Percentiles rank a stretch among this genome's conserved stretches.
phyloP scores from a whole-genome alignment of 2,888 invertebrate species.

The Alsophila aescularia region DNA sequence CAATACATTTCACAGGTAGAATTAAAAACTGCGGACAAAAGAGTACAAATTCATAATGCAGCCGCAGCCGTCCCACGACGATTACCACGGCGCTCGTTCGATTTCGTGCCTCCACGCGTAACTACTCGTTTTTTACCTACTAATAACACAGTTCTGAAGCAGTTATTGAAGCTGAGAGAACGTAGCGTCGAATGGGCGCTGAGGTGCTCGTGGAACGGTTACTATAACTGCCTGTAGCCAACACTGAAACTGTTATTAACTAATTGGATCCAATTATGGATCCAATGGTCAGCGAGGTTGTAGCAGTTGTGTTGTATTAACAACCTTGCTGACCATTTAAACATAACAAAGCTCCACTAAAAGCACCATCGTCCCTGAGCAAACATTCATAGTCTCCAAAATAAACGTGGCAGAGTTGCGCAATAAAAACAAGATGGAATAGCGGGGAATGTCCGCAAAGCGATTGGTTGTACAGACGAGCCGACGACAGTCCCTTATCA shows the following conservation, averaged over 20 bases:
- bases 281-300: neutral
- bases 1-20: constrained; percentile 82
- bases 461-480: constrained; percentile 75
- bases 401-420: constrained; percentile 49
- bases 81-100: constrained; percentile 41
- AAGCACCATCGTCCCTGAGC: constrained; percentile 8
- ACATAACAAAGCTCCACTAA: constrained; percentile 14
- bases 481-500: constrained; percentile 77
- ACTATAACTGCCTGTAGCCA: too few relatives aligned
- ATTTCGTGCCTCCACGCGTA: constrained; percentile 1
- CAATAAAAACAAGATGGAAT: constrained; percentile 67
- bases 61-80: constrained; percentile 58
- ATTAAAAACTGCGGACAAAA: constrained; percentile 82
- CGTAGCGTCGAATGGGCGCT: neutral
- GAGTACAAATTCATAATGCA: constrained; percentile 82
- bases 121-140: neutral
- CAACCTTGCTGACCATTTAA: constrained; percentile 10
- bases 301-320: too few relatives aligned
- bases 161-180: neutral
- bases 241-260: neutral
- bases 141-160: neutral
- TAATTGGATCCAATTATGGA: constrained; percentile 10
- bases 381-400: constrained; percentile 45
- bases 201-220: too few relatives aligned
- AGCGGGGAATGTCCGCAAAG: constrained; percentile 64